A percentile compares a stretch with the other conserved stretches of the same genome.
These are phyloP conservation scores for Grus americana DNA, from an alignment of 2,113 vertebrate species.

Conservation along the genomic window DNA sequence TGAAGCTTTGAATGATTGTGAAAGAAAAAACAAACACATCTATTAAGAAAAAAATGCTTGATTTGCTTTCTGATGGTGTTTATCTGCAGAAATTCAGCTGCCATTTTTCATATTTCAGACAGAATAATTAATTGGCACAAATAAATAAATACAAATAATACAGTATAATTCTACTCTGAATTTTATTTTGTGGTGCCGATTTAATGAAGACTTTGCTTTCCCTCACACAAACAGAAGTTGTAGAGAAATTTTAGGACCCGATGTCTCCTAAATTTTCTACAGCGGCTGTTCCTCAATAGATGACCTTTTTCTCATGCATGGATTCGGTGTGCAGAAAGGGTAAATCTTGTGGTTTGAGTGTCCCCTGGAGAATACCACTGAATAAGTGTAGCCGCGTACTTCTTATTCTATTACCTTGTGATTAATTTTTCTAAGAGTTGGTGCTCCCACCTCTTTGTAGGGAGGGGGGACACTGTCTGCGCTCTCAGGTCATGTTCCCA, in stretches of 20 bases:
- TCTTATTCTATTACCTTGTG: not conserved
- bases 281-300: not conserved
- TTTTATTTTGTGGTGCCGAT: not conserved
- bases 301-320: not conserved
- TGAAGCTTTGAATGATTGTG: conserved; percentile 76
- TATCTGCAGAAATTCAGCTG: conserved; percentile 65
- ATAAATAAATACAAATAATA: not conserved
- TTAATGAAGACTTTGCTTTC: not conserved
- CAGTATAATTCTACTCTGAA: not conserved
- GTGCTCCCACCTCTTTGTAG: not conserved
- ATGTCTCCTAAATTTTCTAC: not conserved
- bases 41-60: conserved; percentile 53
- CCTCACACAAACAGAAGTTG: not conserved
- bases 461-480: not conserved
- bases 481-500: not conserved
- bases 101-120: conserved; percentile 54
- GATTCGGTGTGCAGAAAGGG: not conserved
- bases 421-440: not conserved
- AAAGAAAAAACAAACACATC: conserved; percentile 66
- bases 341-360: not conserved
- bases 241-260: not conserved
- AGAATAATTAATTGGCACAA: not conserved
- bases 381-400: not conserved
- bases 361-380: not conserved
- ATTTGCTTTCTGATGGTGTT: conserved; percentile 72